Evolutionary conservation across 2,113 vertebrate genomes (phyloP).

Genomic region (Ovis aries): DNA sequence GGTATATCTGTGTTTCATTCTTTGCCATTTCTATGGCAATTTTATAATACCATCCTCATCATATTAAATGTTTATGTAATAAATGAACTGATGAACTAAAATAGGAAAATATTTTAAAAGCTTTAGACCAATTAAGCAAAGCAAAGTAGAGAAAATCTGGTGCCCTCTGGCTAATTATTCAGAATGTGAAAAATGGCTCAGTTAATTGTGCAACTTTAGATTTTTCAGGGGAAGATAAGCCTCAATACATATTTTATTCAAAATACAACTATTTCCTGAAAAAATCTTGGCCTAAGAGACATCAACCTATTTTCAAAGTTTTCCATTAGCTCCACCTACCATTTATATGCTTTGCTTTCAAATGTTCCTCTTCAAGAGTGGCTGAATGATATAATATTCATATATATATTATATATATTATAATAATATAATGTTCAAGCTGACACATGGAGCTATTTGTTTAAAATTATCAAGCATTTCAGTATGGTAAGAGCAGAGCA

Average conservation of each 20-base stretch:
- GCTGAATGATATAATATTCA: not conserved
- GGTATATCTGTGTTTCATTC: not conserved
- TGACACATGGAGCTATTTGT: not conserved
- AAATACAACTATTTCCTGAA: slow-evolving; percentile 21
- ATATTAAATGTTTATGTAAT: not conserved
- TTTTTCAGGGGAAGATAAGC: not conserved
- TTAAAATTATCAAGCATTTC: not conserved
- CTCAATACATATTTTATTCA: not conserved
- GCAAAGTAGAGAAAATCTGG: not conserved
- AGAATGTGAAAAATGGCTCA: not conserved
- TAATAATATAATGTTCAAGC: not conserved
- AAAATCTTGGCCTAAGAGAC: not conserved
- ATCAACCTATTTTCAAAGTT: not conserved
- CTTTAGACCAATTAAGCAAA: slow-evolving; percentile 11
- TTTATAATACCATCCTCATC: not conserved
- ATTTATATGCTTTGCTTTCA: not conserved
- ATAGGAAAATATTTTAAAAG: not conserved
- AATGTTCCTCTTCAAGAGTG: not conserved
- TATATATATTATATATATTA: too few species aligned
- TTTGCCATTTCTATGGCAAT: not conserved
- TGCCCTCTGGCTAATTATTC: not conserved
- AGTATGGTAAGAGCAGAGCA: not conserved
- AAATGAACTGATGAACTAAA: not conserved
- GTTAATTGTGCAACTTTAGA: not conserved
- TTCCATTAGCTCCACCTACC: not conserved